Conservation (phyloP, 1,140 invertebrate genomes). For the Planococcus citri region DNA sequence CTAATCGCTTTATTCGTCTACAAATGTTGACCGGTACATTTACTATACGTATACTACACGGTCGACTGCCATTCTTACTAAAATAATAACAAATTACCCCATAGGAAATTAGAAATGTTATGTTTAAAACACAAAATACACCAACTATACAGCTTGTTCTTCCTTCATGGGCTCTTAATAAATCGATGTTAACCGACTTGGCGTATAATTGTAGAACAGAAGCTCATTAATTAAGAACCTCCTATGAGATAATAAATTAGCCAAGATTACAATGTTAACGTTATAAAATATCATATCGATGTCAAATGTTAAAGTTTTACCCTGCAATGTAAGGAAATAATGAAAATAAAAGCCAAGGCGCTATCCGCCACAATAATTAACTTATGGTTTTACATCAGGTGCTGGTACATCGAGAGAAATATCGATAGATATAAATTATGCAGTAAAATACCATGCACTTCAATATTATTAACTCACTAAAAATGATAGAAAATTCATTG, state of each 20-base stretch:
- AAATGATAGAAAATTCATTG: too few species aligned
- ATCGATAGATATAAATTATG: too few species aligned
- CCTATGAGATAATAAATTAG: background rate
- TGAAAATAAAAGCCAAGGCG: too few species aligned
- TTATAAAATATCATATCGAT: slow-evolving; percentile 1
- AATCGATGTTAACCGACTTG: background rate
- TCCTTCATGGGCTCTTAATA: background rate
- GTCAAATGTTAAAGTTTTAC: background rate
- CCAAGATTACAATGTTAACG: background rate
- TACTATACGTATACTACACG: background rate
- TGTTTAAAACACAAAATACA: background rate
- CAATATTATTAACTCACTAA: too few species aligned
- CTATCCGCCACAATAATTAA: too few species aligned
- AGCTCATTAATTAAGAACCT: background rate
- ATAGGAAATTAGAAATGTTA: background rate
- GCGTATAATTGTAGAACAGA: slow-evolving; percentile 3
- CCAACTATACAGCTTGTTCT: background rate
- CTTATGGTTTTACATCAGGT: too few species aligned
- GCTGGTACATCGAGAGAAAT: too few species aligned
- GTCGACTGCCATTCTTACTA: background rate
- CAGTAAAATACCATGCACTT: too few species aligned
- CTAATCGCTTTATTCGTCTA: background rate
- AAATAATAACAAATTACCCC: slow-evolving; percentile 7
- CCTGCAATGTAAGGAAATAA: too few species aligned
- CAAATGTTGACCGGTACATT: background rate